Evolutionary conservation across 2,113 vertebrate genomes (phyloP), one percentile per base, ranked within the genome.

Genomic region (Sorex araneus): DNA sequence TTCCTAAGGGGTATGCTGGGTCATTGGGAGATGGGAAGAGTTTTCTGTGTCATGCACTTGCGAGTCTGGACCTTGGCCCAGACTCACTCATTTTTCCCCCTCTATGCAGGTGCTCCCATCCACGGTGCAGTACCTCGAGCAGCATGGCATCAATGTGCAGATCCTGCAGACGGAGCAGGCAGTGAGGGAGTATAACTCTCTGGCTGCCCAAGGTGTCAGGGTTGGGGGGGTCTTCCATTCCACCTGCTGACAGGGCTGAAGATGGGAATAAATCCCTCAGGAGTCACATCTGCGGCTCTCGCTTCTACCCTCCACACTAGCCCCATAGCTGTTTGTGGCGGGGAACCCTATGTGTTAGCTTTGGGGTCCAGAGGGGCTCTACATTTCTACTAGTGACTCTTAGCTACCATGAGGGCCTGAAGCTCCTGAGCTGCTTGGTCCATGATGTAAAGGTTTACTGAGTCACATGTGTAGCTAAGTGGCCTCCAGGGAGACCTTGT

Each of bases 181-280:
- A 0, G 99, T 99, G 32, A 97, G 96, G 1, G 98, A 99, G 73
- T 99, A 99, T 96, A 99, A 99, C 11, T 93, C 96, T 18, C 96
- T 99, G 97, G 99, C 94, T 21, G 95, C 97, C n/a, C 97, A 94
- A 87, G 99, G 99, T 0, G 96, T 96, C 93, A 98, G 95, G 64
- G 99, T 99, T 47, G 99, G 99, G 2, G 99, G 99, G 0, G 97
- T 99, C 92, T 99, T 99, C 97, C 99, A 99, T 91, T 99, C 99
- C n/a, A 99, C 99, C 90, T 99, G 99, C 97, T 99, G 97, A 99
- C 78, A 81, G 45, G 73, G 63, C 1, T 40, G 67, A 19, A 67
- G 54, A 77, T 23, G 66, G 64, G 34, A 97, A 95, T 93, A 96
- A 96, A 96, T 3, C 80, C 77, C 50, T 74, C 15, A 90, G n/a